phyloP scores from a whole-genome alignment of 1,140 invertebrate species.

The Latrodectus geometricus region DNA sequence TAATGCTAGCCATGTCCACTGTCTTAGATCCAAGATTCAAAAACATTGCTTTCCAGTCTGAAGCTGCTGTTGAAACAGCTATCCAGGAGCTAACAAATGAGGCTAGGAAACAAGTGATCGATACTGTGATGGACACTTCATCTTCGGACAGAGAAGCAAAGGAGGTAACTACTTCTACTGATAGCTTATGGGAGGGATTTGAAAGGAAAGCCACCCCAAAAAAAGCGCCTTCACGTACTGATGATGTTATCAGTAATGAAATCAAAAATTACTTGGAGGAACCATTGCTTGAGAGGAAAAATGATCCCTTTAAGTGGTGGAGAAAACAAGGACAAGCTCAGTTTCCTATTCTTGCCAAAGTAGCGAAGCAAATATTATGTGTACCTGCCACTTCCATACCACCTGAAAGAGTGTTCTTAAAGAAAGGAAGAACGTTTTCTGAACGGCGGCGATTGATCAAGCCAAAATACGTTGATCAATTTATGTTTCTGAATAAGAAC shows the following conservation, averaged over 20 bases:
- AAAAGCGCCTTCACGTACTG: conserved; percentile 25
- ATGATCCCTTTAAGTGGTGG: conserved; percentile 55
- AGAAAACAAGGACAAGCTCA: conserved; percentile 46
- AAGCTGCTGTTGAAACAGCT: conserved; percentile 49
- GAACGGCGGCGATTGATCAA: conserved; percentile 32
- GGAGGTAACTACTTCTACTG: conserved; percentile 36
- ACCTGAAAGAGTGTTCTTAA: conserved; percentile 53
- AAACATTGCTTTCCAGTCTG: conserved; percentile 56
- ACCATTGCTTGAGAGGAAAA: conserved; percentile 48
- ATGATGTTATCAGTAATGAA: conserved; percentile 47
- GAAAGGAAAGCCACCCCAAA: conserved; percentile 55
- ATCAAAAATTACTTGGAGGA: conserved; percentile 56
- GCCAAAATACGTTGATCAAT: conserved; percentile 55
- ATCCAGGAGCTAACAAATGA: conserved; percentile 39
- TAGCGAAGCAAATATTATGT: conserved; percentile 44
- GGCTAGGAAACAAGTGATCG: conserved; percentile 23
- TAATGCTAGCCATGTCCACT: conserved; percentile 52
- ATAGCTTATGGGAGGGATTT: conserved; percentile 57
- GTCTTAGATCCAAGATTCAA: conserved; percentile 53
- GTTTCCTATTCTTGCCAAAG: conserved; percentile 45
- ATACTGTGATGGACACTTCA: background rate
- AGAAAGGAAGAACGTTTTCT: conserved; percentile 39
- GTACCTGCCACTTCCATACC: conserved; percentile 53
- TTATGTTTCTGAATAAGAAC: conserved; percentile 53
- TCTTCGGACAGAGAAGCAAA: conserved; percentile 6